These are phyloP conservation scores for Drosophila mercatorum DNA, from an alignment of 2,888 invertebrate genomes.

Conservation along the genomic window DNA sequence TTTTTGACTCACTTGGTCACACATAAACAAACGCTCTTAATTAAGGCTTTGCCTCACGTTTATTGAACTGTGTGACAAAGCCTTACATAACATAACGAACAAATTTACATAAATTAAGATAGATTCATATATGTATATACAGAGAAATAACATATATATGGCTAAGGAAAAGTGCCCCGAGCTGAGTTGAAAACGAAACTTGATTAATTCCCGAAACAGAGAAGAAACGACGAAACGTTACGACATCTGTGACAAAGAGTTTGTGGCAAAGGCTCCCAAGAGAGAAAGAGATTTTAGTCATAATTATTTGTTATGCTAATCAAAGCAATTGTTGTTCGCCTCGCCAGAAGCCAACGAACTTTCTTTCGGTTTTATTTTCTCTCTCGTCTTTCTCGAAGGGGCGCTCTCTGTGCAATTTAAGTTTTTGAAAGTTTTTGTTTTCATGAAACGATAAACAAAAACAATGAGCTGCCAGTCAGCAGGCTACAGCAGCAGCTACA, in stretches of 20 bases:
- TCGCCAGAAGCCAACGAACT: slow-evolving; percentile 34
- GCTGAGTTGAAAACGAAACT: slow-evolving; percentile 13
- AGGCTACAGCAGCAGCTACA: background rate
- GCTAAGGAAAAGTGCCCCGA: slow-evolving; percentile 11
- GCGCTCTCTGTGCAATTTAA: slow-evolving; percentile 26
- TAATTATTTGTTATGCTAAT: slow-evolving; percentile 49
- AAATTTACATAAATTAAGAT: slow-evolving; percentile 33
- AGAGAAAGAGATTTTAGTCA: slow-evolving; percentile 17
- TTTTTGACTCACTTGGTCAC: background rate
- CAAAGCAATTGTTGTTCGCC: slow-evolving; percentile 13
- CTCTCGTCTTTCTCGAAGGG: slow-evolving; percentile 15
- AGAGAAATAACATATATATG: background rate
- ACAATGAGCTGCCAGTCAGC: slow-evolving; percentile 66
- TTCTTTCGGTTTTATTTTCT: slow-evolving; percentile 31
- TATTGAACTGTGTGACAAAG: background rate
- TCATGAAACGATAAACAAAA: slow-evolving; percentile 68
- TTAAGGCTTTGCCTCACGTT: background rate
- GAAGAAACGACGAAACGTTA: slow-evolving; percentile 10
- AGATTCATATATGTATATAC: no score
- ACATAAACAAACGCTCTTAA: background rate
- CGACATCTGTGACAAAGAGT: slow-evolving; percentile 29
- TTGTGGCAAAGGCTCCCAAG: slow-evolving; percentile 8
- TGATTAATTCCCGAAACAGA: slow-evolving; percentile 16
- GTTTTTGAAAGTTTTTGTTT: slow-evolving; percentile 69
- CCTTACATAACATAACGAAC: slow-evolving; percentile 22